Percentiles rank a stretch among this genome's conserved stretches.
phyloP scores from a whole-genome alignment of 2,797 vertebrate genomes.

The Triplophysa bombifrons region DNA sequence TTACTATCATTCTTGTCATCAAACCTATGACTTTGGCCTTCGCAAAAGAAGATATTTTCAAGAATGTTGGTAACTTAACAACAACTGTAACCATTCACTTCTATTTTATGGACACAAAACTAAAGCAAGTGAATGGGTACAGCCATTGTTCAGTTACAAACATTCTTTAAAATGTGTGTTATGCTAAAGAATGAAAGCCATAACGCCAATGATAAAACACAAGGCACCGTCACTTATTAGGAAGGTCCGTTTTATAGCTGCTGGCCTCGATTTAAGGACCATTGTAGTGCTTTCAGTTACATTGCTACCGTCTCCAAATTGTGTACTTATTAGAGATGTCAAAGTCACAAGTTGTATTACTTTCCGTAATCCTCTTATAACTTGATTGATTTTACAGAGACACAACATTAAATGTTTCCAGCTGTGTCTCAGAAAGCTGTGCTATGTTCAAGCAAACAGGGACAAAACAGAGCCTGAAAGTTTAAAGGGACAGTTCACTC shows the following conservation, averaged over 20 bases:
- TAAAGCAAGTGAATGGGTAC: no score
- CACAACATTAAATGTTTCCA: conserved; percentile 42
- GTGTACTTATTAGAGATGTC: conserved; percentile 5
- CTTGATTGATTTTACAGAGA: conserved; percentile 44
- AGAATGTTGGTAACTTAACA: no score
- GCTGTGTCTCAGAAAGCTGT: conserved; percentile 50
- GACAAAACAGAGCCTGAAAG: background rate
- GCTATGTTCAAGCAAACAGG: conserved; percentile 19
- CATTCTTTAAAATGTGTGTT: no score
- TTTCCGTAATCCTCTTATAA: conserved; percentile 39
- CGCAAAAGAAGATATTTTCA: no score
- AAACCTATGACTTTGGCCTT: no score
- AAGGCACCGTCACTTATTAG: background rate
- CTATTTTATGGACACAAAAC: no score
- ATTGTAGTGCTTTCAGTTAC: background rate
- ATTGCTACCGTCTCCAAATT: no score
- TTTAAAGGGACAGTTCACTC: background rate
- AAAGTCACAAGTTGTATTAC: conserved; percentile 14
- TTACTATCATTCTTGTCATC: no score
- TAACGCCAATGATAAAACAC: no score
- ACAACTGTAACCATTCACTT: no score
- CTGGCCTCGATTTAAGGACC: background rate
- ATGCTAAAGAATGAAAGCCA: no score
- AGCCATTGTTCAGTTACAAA: no score
- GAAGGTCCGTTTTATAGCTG: background rate